These are phyloP conservation scores for Agrochola litura DNA, from an alignment of 2,888 invertebrate species.

Conservation along the genomic window DNA sequence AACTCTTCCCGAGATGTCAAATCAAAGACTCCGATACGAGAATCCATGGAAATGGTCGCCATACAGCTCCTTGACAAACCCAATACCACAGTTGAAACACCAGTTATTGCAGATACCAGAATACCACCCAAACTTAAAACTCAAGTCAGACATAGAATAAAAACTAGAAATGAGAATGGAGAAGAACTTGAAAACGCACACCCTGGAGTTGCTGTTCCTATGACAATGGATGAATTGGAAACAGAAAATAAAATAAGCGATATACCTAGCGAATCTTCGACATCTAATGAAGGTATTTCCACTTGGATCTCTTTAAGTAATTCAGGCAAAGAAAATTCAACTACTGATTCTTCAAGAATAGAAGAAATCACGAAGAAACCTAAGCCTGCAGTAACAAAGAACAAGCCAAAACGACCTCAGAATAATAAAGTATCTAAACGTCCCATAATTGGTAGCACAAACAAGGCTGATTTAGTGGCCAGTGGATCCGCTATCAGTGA, in stretches of 20 bases:
- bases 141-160: conserved; percentile 86
- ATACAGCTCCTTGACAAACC: conserved; percentile 90
- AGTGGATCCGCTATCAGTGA: conserved; percentile 88
- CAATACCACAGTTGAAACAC: conserved; percentile 78
- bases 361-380: conserved; percentile 81
- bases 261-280: conserved; percentile 83
- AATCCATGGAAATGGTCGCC: conserved; percentile 91
- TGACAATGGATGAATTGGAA: conserved; percentile 92
- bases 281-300: conserved; percentile 92
- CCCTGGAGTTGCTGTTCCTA: conserved; percentile 92
- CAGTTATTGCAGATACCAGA: conserved; percentile 90
- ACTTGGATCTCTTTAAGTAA: conserved; percentile 94
- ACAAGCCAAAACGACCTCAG: conserved; percentile 82
- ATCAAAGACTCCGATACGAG: conserved; percentile 86
- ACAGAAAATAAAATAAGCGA: conserved; percentile 87
- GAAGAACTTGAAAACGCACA: conserved; percentile 89
- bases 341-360: conserved; percentile 84
- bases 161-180: conserved; percentile 83
- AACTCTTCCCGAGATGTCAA: conserved; percentile 82
- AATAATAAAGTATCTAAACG: conserved; percentile 81
- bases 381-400: conserved; percentile 78
- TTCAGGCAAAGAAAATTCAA: conserved; percentile 79
- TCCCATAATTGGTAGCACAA: conserved; percentile 85
- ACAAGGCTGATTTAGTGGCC: conserved; percentile 87
- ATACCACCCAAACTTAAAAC: conserved; percentile 92